Conservation (phyloP, 1,140 invertebrate genomes). For the Ceratosolen solmsi region DNA sequence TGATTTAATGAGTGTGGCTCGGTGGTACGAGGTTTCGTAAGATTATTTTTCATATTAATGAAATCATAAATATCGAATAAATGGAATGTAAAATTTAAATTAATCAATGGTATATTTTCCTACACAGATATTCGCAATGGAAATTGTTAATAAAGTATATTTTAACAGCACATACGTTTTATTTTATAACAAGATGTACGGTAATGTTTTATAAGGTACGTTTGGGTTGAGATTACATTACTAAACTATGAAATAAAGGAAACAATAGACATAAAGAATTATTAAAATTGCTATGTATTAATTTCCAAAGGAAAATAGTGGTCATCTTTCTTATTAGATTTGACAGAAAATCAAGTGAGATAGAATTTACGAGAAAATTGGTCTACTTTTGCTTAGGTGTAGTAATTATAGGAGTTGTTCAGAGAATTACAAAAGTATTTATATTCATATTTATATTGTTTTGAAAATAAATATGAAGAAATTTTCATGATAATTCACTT, state of each 20-base stretch:
- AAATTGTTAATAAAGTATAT: too few relatives aligned
- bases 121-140: too few relatives aligned
- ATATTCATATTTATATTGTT: constrained; percentile 16
- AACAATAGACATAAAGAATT: background rate
- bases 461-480: constrained; percentile 25
- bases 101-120: too few relatives aligned
- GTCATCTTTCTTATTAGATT: background rate
- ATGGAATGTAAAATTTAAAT: too few relatives aligned
- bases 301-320: background rate
- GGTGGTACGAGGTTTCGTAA: too few relatives aligned
- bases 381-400: constrained; percentile 2
- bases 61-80: too few relatives aligned
- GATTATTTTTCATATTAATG: too few relatives aligned
- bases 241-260: background rate
- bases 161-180: too few relatives aligned
- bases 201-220: background rate
- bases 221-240: background rate
- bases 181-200: background rate
- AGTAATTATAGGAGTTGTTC: constrained; percentile 22
- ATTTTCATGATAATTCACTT: background rate
- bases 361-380: constrained; percentile 25
- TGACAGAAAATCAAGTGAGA: constrained; percentile 4
- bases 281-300: background rate
- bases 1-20: too few relatives aligned
- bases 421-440: constrained; percentile 35